Base-by-base conservation (phyloP, 2,797 vertebrate genomes). In the Tympanoctomys barrerae region DNA sequence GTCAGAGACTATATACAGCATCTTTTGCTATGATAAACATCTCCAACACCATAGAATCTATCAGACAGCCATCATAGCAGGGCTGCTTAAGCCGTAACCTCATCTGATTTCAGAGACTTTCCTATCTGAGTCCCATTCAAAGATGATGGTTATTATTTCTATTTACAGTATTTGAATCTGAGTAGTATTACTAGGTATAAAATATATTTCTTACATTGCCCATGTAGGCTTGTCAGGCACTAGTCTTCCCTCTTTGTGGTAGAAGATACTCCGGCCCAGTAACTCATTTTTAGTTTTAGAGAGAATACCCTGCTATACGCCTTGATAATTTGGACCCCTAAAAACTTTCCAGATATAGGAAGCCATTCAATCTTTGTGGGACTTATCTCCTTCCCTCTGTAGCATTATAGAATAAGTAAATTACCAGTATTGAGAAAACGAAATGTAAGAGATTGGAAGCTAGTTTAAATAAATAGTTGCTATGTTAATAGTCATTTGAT, bases 391-490 rank as follows among this genome's bases (percentile, higher is more conserved):
- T 90, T 62, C 31, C 33, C 22, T 70, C 36, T 82, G 18, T 21
- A 82, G 71, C 81, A 28, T 16, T 10, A 70, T n/a, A 75, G 49
- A 94, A 66, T 77, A 33, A 68, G 14, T 84, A 86, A 87, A 80
- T 59, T 59, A 64, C 79, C 81, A 5, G 3, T 81, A 75, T 57
- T 79, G 90, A 49, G 33, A 46, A 22, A 36, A 91, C 10, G 42
- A 92, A 33, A 87, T 81, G 24, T 16, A 80, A 61, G 39, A 77
- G 83, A 66, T 83, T 68, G 12, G 79, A 91, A 87, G 33, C 12
- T 33, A 84, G 28, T 94, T 84, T 84, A 12, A 83, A 64, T 46
- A 42, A 66, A 94, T 89, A 83, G 36, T 26, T 79, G 11, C 89
- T 78, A 7, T 82, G 24, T 80, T 68, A 94, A 66, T 0, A 57